Base-by-base conservation (phyloP, 2,113 vertebrate genomes). In the Cyprinodon variegatus region DNA sequence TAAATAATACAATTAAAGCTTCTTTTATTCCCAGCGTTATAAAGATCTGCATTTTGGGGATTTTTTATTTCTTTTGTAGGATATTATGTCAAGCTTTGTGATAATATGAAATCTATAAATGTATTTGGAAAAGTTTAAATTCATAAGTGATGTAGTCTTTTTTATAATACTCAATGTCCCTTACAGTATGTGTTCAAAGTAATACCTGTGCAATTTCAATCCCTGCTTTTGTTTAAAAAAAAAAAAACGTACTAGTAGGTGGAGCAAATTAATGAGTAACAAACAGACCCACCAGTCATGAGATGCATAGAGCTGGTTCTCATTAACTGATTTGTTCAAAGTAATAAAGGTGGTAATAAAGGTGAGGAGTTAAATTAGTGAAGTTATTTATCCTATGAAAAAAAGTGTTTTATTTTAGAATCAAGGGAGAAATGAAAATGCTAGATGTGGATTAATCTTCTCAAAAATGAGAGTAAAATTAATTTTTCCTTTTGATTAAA, bases 71-170 rank as follows among this genome's bases (percentile, higher is more conserved):
- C 66, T 29, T 11, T 22, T 64, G 48, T 39, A 48, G 1, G 12
- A n/a, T 2, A 17, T 38, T 57, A 12, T 12, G 14, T 61, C 73
- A 74, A 20, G 46, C 29, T 70, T 41, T 62, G 46, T 43, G 17
- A 65, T 5, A 48, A 78, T 83, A 78, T 86, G 3, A 4, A 81
- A 82, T 82, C 17, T 22, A 8, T 72, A 11, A 76, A 61, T 46
- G 29, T 61, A 46, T 83, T 65, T 40, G 6, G 22, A 11, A 73
- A 64, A 37, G 0, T 61, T 1, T 4, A n/a, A 66, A n/a, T 60
- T 38, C 7, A 13, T 46, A 70, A 13, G 4, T 53, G 17, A 57
- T n/a, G 50, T 20, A 57, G n/a, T 9, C 6, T 2, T 57, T 57
- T 57, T 57, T 20, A n/a, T 57, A n/a, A 20, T n/a, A 20, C 50